These are phyloP conservation scores for Sclerurus mexicanus DNA, from an alignment of 2,113 vertebrate genomes.

Conservation along the genomic window DNA sequence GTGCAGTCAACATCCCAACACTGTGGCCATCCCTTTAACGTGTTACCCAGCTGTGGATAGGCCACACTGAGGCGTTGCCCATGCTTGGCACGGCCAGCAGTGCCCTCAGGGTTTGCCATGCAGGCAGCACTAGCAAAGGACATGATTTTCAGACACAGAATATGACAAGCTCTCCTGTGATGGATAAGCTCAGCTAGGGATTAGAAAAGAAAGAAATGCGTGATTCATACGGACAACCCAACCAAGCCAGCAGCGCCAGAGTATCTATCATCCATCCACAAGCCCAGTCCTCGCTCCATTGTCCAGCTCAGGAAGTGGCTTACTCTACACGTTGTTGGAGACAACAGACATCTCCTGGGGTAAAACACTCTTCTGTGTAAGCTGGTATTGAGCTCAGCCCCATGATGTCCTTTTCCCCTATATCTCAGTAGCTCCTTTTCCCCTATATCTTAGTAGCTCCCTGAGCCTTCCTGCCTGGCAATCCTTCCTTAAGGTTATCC, in stretches of 20 bases:
- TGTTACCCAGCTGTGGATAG: background rate
- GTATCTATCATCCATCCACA: background rate
- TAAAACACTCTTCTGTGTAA: background rate
- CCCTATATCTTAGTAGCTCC: background rate
- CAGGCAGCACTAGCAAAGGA: background rate
- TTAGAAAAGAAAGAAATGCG: background rate
- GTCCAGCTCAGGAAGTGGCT: background rate
- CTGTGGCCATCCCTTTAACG: background rate
- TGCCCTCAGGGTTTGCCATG: background rate
- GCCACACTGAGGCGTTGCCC: background rate
- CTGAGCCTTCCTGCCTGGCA: background rate
- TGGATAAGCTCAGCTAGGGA: background rate
- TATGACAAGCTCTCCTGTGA: background rate
- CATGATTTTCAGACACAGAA: background rate
- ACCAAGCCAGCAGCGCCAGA: background rate
- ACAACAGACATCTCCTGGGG: background rate
- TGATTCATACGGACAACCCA: background rate
- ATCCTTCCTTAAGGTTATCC: background rate
- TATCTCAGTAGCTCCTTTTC: background rate
- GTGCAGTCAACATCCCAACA: fast-evolving
- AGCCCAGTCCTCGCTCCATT: background rate
- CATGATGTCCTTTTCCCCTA: background rate
- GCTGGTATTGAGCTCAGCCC: background rate
- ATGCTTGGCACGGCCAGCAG: background rate
- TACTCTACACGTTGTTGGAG: background rate